Percentiles rank a stretch among this genome's conserved stretches.
These are phyloP conservation scores for Atherix ibis DNA, from an alignment of 2,888 invertebrate genomes.

Conservation along the genomic window DNA sequence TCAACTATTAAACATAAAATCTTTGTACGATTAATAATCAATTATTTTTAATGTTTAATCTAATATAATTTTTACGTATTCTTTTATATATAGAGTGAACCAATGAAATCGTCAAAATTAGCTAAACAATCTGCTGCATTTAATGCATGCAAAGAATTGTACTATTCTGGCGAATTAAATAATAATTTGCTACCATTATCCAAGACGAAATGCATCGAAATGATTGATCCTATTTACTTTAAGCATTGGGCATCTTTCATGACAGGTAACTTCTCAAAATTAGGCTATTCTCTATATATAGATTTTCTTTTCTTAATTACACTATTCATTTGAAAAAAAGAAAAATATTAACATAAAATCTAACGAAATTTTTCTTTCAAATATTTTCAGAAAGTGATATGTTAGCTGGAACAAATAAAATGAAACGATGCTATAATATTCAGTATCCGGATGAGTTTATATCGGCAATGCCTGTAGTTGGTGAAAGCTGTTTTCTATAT, in stretches of 20 bases:
- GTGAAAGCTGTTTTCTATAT: slow-evolving; percentile 37
- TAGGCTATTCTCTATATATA: too few species aligned
- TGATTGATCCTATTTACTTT: slow-evolving; percentile 38
- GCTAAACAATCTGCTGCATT: slow-evolving; percentile 78
- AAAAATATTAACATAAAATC: too few species aligned
- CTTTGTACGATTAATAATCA: slow-evolving; percentile 41
- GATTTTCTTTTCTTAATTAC: too few species aligned
- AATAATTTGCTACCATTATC: slow-evolving; percentile 50
- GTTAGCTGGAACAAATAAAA: slow-evolving; percentile 45
- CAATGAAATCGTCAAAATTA: slow-evolving; percentile 36
- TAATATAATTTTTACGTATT: not conserved
- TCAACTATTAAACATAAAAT: slow-evolving; percentile 58
- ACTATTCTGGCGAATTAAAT: slow-evolving; percentile 54
- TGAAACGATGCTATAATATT: slow-evolving; percentile 37
- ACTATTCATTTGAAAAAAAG: too few species aligned
- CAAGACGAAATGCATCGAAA: slow-evolving; percentile 18
- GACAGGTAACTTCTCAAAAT: too few species aligned
- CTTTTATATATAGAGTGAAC: slow-evolving; percentile 37
- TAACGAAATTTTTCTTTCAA: too few species aligned
- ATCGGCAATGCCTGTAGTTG: slow-evolving; percentile 18
- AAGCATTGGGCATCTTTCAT: slow-evolving; percentile 39
- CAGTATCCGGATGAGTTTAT: slow-evolving; percentile 21
- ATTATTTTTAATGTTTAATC: not conserved
- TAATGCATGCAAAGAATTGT: slow-evolving; percentile 53
- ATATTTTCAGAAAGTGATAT: too few species aligned